A percentile compares a stretch with the other conserved stretches of the same genome.
Evolutionary conservation across 2,113 vertebrate genomes (phyloP).

Genomic region (Anguilla rostrata): DNA sequence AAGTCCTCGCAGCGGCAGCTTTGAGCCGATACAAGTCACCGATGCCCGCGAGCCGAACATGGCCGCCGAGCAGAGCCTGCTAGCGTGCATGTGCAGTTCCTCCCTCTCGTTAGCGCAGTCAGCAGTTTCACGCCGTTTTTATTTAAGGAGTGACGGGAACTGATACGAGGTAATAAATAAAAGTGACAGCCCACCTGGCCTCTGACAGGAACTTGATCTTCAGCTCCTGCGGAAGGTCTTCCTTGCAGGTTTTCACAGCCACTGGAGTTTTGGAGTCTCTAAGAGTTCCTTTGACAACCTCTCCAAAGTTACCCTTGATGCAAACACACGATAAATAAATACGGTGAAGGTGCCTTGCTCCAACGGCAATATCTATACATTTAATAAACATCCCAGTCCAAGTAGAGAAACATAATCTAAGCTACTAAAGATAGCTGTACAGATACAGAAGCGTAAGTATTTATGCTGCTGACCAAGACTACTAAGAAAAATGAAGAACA

Average conservation of each 20-base stretch:
- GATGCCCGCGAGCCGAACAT: neutral
- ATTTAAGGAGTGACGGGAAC: neutral
- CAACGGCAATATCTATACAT: neutral
- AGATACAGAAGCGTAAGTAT: neutral
- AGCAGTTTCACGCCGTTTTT: neutral
- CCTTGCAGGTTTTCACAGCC: conserved; percentile 97
- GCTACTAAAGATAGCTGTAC: neutral
- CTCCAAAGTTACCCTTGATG: conserved; percentile 90
- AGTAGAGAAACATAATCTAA: neutral
- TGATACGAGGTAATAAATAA: neutral
- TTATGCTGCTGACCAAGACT: neutral
- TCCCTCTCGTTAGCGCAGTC: neutral
- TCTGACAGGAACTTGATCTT: conserved; percentile 97
- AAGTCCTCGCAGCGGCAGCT: neutral
- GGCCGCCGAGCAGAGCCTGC: neutral
- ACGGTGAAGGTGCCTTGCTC: neutral
- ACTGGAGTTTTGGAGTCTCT: conserved; percentile 86
- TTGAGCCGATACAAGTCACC: neutral
- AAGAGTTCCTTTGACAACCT: conserved; percentile 91
- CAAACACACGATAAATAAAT: neutral
- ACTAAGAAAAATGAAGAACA: neutral
- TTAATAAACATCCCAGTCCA: neutral
- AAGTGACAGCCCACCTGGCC: conserved; percentile 76
- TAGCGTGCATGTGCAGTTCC: neutral
- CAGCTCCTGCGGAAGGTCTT: conserved; percentile 93